A percentile compares a stretch with the other conserved stretches of the same genome.
Conservation (phyloP, 2,797 vertebrate species). For the Esox lucius region DNA sequence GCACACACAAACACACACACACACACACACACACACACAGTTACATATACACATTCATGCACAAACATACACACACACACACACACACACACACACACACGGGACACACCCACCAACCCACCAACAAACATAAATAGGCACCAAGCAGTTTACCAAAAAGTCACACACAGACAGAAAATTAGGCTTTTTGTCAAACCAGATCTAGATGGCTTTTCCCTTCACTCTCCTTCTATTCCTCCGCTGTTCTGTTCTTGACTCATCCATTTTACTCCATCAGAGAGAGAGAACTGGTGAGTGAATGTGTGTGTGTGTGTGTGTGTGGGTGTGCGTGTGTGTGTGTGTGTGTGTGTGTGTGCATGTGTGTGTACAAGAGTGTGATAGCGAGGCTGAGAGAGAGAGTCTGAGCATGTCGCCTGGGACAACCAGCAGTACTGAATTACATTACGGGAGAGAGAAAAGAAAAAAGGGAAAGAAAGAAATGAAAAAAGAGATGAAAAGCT, state of each 20-base stretch:
- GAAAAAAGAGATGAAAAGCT: constrained; percentile 67
- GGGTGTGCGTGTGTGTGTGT: constrained; percentile 23
- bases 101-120: background rate
- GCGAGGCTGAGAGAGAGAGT: constrained; percentile 41
- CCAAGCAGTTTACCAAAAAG: constrained; percentile 64
- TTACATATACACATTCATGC: no score
- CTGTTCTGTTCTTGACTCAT: constrained; percentile 62
- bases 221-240: constrained; percentile 66
- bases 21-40: constrained; percentile 38
- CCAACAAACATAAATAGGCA: constrained; percentile 26
- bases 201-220: constrained; percentile 66
- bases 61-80: constrained; percentile 9
- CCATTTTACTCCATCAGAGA: constrained; percentile 54
- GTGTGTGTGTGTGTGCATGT: background rate
- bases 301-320: background rate
- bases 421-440: constrained; percentile 68
- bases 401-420: constrained; percentile 67
- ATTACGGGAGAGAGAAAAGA: constrained; percentile 51
- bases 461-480: constrained; percentile 6
- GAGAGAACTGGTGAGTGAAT: constrained; percentile 15
- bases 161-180: constrained; percentile 49
- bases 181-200: constrained; percentile 64
- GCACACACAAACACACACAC: background rate
- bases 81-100: constrained; percentile 25
- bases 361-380: constrained; percentile 40